A percentile compares a stretch with the other conserved stretches of the same genome.
phyloP scores from a whole-genome alignment of 2,113 vertebrate species.

The Synodontis membranacea region DNA sequence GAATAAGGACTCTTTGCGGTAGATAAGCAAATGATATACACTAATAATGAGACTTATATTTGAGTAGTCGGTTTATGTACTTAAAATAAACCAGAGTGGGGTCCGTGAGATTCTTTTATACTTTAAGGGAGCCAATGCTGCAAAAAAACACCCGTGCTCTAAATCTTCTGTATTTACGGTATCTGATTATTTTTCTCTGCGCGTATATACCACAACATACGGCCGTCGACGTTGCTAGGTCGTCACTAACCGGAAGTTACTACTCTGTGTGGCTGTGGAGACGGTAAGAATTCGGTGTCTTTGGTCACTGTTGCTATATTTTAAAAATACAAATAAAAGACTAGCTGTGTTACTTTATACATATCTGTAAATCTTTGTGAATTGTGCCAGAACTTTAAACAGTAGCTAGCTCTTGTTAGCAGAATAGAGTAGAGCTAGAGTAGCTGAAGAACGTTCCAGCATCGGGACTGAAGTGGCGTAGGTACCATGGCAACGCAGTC shows the following conservation, averaged over 20 bases:
- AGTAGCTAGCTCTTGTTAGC: background rate
- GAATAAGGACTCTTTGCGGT: background rate
- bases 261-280: background rate
- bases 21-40: background rate
- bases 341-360: background rate
- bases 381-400: background rate
- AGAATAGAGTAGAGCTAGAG: background rate
- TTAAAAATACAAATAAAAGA: background rate
- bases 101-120: background rate
- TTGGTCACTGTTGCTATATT: background rate
- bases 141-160: too few relatives aligned
- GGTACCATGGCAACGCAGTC: conserved; percentile 44
- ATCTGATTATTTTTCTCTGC: background rate
- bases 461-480: background rate
- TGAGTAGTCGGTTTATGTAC: background rate
- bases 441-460: conserved; percentile 12
- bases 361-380: background rate
- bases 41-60: background rate
- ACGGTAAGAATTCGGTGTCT: background rate
- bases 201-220: background rate
- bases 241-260: background rate
- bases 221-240: background rate
- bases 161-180: background rate
- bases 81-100: background rate
- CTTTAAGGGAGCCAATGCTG: background rate